A percentile compares a stretch with the other conserved stretches of the same genome.
Conservation (phyloP, 2,888 invertebrate species). For the Busseola fusca region DNA sequence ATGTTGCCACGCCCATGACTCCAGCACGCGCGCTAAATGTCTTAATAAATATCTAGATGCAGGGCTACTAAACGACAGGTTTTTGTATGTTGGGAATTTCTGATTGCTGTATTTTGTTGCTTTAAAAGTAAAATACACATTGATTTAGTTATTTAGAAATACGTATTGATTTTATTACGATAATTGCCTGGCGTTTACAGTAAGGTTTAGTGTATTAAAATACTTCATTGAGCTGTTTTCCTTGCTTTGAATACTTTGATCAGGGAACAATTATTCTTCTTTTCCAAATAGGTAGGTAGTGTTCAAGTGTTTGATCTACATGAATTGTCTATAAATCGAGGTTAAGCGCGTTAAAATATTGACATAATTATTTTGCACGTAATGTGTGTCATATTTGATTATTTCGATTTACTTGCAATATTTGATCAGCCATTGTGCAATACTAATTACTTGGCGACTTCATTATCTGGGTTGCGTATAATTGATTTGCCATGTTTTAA, state of each 20-base stretch:
- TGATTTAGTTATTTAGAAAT: constrained; percentile 1
- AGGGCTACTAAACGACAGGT: constrained; percentile 16
- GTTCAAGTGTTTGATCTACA: constrained; percentile 4
- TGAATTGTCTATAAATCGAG: constrained; percentile 11
- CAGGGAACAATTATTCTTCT: background rate
- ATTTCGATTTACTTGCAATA: background rate
- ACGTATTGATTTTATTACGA: constrained; percentile 6
- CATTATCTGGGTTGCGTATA: constrained; percentile 3
- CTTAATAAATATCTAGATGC: constrained; percentile 46
- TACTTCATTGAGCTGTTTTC: constrained; percentile 1
- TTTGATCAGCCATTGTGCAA: constrained; percentile 15
- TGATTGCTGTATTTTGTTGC: background rate
- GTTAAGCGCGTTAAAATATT: constrained; percentile 10
- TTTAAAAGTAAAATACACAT: background rate
- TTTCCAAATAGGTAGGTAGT: background rate
- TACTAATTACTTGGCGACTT: constrained; percentile 6
- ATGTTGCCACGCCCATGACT: constrained; percentile 50
- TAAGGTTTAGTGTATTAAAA: background rate
- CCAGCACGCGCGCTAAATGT: constrained; percentile 51
- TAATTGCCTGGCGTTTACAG: background rate
- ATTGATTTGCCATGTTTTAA: background rate
- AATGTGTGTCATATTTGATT: background rate
- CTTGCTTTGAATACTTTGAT: constrained; percentile 4
- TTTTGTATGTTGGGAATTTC: constrained; percentile 30
- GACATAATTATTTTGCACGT: constrained; percentile 1